phyloP scores from a whole-genome alignment of 2,888 invertebrate species.

The Spisula subtruncata region DNA sequence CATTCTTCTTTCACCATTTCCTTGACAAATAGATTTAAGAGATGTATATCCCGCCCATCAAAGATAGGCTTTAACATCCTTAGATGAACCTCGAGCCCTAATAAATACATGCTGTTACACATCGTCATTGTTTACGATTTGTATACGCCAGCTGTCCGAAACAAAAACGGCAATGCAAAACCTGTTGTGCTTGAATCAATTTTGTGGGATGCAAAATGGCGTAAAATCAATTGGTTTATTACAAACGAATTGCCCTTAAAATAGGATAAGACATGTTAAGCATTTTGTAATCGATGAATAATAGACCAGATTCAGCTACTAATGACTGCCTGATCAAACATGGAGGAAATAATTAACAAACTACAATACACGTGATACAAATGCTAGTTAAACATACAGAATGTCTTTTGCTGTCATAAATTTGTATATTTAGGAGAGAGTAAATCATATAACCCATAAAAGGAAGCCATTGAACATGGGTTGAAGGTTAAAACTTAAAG shows the following conservation, averaged over 20 bases:
- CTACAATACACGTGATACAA: background rate
- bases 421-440: background rate
- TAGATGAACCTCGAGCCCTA: background rate
- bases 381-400: background rate
- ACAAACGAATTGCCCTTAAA: conserved; percentile 49
- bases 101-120: conserved; percentile 36
- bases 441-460: background rate
- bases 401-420: background rate
- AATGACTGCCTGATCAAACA: conserved; percentile 44
- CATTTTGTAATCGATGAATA: conserved; percentile 67
- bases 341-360: background rate
- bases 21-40: background rate
- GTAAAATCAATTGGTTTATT: conserved; percentile 69
- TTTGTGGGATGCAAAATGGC: conserved; percentile 44
- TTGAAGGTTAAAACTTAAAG: background rate
- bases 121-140: conserved; percentile 24
- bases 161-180: conserved; percentile 31
- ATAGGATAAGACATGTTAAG: conserved; percentile 58
- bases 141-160: conserved; percentile 42
- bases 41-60: background rate
- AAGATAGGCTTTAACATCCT: background rate
- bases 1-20: background rate
- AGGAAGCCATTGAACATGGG: background rate
- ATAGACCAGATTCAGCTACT: conserved; percentile 48
- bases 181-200: conserved; percentile 50